Evolutionary conservation across 2,797 vertebrate genomes (phyloP).

Genomic region (Microtus agrestis): DNA sequence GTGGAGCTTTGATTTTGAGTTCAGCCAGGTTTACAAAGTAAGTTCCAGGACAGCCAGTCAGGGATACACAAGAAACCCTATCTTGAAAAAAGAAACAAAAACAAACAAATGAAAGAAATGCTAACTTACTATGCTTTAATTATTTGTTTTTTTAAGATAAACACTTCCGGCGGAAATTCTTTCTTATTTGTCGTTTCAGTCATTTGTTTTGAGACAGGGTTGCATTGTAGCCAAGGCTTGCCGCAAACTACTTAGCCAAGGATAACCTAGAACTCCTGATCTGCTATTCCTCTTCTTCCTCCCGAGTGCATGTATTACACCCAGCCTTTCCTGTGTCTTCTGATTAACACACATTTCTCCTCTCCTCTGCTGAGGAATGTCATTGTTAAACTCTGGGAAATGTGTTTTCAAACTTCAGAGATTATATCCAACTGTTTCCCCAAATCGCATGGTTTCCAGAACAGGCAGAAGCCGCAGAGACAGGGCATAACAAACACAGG

Average conservation of each 20-base stretch:
- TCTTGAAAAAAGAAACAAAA: neutral
- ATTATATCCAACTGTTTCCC: neutral
- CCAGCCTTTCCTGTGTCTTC: neutral
- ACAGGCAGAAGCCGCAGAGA: neutral
- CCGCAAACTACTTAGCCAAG: neutral
- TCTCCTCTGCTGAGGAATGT: neutral
- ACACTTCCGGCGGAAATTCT: neutral
- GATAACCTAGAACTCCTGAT: neutral
- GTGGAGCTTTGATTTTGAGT: neutral
- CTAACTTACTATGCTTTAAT: neutral
- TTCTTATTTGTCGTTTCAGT: neutral
- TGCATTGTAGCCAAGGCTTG: neutral
- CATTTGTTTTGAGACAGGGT: neutral
- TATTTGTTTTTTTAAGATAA: neutral
- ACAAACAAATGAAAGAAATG: too few species aligned
- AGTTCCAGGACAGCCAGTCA: neutral
- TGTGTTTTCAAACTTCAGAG: conserved; percentile 16
- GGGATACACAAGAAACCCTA: neutral
- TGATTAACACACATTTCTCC: neutral
- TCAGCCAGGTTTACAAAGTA: neutral
- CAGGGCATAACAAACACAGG: neutral
- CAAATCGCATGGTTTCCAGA: neutral
- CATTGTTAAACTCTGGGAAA: neutral
- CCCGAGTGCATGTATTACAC: too few species aligned
- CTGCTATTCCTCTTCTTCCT: neutral